Base-by-base conservation (phyloP, 2,888 invertebrate genomes). In the Nemurella pictetii region DNA sequence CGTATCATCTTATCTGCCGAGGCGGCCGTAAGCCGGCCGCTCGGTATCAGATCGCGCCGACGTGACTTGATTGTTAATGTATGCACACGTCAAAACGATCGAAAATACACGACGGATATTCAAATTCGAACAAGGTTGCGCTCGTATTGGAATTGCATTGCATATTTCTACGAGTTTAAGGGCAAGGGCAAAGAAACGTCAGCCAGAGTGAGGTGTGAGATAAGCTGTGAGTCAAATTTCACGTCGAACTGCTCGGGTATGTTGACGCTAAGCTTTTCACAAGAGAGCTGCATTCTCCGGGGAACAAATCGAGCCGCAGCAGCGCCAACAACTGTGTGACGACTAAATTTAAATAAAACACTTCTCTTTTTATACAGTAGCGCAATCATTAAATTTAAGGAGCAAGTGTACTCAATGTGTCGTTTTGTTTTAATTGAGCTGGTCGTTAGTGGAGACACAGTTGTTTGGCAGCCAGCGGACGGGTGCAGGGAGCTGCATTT, bases 1-100 rank as follows among this genome's bases (percentile, higher is more conserved):
- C 26, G 32, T 83, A 85, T 83, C 85, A 73, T 35, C 85, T 83
- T 85, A 85, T 85, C 85, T 85, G 83, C 83, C 83, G 32, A 20
- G 27, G 30, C 84, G 74, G 55, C 82, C 3, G 5, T n/a, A 25
- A 80, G 80, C 20, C 78, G 20, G 3, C 15, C 55, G 55, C 20
- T 20, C 15, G 55, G 20, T 12, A 3, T 12, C 55, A 2, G 55
- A 12, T 12, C 12, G 55, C 55, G 12, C 4, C 35, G 12, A 12
- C 80, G 80, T 80, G 80, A 80, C 80, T 26, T n/a, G 80, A n/a
- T 25, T 80, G 25, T 26, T n/a, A n/a, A 80, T 80, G 35, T 20
- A 25, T 25, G 80, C 80, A 26, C 29, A 32, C 80, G 80, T 80
- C 80, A 80, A 0, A 12, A 25, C 35, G n/a, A n/a, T 7, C 30